Percentiles rank a stretch among this genome's conserved stretches.
Conservation (phyloP, 2,888 invertebrate genomes). For the Eristalis tenax region DNA sequence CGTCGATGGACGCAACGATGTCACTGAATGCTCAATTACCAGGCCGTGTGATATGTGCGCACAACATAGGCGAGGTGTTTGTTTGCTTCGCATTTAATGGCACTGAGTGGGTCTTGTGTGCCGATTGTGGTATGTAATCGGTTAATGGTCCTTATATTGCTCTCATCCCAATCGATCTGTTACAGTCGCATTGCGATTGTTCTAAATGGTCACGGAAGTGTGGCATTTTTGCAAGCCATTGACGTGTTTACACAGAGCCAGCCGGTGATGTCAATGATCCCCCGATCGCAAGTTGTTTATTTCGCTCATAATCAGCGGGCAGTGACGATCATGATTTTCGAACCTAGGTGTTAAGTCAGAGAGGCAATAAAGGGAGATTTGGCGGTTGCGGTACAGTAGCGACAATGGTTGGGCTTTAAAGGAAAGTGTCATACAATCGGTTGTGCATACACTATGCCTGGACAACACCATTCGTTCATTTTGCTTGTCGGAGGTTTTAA, state of each 20-base stretch:
- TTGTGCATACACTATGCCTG: too few species aligned
- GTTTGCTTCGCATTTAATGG: not conserved
- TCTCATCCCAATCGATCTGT: conserved; percentile 6
- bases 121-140: conserved; percentile 4
- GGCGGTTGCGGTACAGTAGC: not conserved
- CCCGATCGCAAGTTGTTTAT: not conserved
- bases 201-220: not conserved
- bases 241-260: too few species aligned
- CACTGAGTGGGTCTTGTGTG: not conserved
- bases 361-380: not conserved
- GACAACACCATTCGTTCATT: too few species aligned
- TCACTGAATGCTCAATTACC: conserved; percentile 3
- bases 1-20: conserved; percentile 12
- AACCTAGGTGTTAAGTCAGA: not conserved
- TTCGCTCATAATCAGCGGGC: not conserved
- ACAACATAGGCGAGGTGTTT: not conserved
- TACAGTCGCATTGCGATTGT: conserved; percentile 3
- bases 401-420: not conserved
- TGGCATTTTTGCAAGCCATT: conserved; percentile 10
- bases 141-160: conserved; percentile 33
- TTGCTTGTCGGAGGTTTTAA: too few species aligned
- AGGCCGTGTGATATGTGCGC: not conserved
- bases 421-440: too few species aligned
- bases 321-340: not conserved
- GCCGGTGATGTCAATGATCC: not conserved